Evolutionary conservation across 2,113 vertebrate genomes (phyloP).

Genomic region (Pterocles burchelli): DNA sequence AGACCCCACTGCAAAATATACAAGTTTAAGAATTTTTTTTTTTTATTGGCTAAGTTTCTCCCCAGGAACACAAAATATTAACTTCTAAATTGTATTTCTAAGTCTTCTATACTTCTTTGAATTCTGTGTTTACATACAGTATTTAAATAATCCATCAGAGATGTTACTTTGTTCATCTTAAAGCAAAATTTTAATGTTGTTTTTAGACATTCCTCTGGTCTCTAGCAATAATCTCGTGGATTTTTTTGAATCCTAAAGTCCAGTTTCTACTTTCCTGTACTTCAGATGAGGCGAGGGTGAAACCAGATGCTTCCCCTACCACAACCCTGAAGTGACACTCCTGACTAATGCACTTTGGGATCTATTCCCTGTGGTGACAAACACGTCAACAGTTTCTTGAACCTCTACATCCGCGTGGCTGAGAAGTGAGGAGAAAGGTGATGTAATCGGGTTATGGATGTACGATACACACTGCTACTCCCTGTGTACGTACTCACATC

Average conservation of each 20-base stretch:
- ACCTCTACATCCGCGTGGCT: not conserved
- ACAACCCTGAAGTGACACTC: not conserved
- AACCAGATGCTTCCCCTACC: not conserved
- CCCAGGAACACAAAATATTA: not conserved
- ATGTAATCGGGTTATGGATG: fast-evolving
- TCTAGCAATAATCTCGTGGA: not conserved
- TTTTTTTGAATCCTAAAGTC: not conserved
- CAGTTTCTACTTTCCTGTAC: not conserved
- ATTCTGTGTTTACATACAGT: not conserved
- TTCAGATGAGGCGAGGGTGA: not conserved
- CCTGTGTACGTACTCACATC: not conserved
- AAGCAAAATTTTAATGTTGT: not conserved
- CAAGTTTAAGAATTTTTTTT: not conserved
- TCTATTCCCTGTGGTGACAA: not conserved
- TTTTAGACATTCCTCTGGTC: not conserved
- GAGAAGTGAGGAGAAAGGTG: not conserved
- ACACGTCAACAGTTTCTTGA: not conserved
- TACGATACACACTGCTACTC: fast-evolving
- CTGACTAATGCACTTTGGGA: not conserved
- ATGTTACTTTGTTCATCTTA: not conserved
- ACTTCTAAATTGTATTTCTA: not conserved
- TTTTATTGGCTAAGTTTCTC: not conserved
- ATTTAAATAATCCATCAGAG: not conserved
- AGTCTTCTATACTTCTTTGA: not conserved
- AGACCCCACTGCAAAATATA: not conserved